Evolutionary conservation across 2,797 vertebrate species (phyloP).

Genomic region (Sebastes baramenuke): DNA sequence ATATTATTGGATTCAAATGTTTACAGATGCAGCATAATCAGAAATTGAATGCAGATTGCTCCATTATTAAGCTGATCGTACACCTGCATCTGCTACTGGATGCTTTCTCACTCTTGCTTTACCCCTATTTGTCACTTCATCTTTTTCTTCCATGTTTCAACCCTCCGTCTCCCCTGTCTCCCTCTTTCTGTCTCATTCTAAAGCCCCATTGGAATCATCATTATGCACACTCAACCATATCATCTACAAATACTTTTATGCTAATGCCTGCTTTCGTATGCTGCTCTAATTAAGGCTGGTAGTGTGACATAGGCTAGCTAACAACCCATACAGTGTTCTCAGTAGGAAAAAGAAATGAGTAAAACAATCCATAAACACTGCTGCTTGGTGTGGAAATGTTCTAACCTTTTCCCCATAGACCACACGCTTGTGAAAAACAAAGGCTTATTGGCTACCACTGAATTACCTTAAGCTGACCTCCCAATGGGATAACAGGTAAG

Average conservation of each 20-base stretch:
- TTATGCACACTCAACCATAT: slow-evolving; percentile 56
- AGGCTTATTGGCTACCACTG: slow-evolving; percentile 48
- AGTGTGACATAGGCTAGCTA: slow-evolving; percentile 63
- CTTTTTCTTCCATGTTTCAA: not conserved
- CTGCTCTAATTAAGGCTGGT: slow-evolving; percentile 68
- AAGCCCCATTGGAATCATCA: slow-evolving; percentile 52
- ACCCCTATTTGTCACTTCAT: not conserved
- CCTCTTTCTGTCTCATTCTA: not conserved
- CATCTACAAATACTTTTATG: slow-evolving; percentile 75
- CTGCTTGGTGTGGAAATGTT: slow-evolving; percentile 45
- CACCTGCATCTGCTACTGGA: slow-evolving; percentile 11
- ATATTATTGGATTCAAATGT: slow-evolving; percentile 32
- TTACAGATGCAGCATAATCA: slow-evolving; percentile 24
- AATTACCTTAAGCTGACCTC: slow-evolving; percentile 35
- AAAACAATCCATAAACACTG: slow-evolving; percentile 51
- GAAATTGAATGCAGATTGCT: slow-evolving; percentile 26
- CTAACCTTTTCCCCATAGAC: slow-evolving; percentile 49
- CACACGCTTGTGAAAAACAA: slow-evolving; percentile 52
- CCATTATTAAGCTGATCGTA: slow-evolving; percentile 27
- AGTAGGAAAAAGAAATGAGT: slow-evolving; percentile 52
- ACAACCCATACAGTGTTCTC: slow-evolving; percentile 61
- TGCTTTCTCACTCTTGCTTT: not conserved
- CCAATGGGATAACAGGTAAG: slow-evolving; percentile 30
- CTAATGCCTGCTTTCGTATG: slow-evolving; percentile 70
- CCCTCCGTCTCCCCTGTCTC: not conserved